Base-by-base conservation (phyloP, 2,113 vertebrate genomes). In the Candoia aspera region DNA sequence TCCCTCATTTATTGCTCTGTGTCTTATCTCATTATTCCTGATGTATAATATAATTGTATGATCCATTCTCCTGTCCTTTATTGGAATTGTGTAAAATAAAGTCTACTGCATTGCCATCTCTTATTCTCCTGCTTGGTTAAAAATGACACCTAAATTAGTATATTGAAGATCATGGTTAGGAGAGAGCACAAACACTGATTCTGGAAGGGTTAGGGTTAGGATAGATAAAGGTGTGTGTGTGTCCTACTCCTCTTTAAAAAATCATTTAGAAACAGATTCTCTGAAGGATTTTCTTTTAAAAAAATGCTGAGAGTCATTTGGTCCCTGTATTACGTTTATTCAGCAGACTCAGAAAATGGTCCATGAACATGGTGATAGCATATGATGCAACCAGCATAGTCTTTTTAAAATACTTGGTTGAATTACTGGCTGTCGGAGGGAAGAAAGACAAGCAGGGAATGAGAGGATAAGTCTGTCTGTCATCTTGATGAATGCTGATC, bases 401-500 rank as follows among this genome's bases (percentile, higher is more conserved):
- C 23, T 46, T 88, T 57, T 26, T 5, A 89, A 83, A 73, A 37
- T 33, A 84, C 37, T 29, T 84, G 1, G 11, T 46, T 92, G 57
- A 33, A 92, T 89, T 89, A 85, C 37, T 89, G 68, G 62, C 33
- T 13, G 21, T 4, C 54, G 42, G 33, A 12, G n/a, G 55, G 54
- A n/a, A 53, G 49, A 79, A 79, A 79, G 73, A 42, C 33, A 42
- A 79, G 73, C 73, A 79, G 23, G 68, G 58, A 24, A 55, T 87
- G n/a, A 58, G 33, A n/a, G 33, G 79, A 89, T 89, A 64, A 42
- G 8, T 79, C 73, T 89, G 91, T n/a, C 73, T 68, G 46, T 92
- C 49, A 85, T 89, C 96, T 96, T 97, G 96, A 95, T 96, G 97
- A 97, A 97, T 98, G 97, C 97, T 98, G 97, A 98, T 98, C 98